Evolutionary conservation across 2,888 invertebrate genomes (phyloP), one percentile per base, ranked within the genome.

Genomic region (Brachyopa scutellaris): DNA sequence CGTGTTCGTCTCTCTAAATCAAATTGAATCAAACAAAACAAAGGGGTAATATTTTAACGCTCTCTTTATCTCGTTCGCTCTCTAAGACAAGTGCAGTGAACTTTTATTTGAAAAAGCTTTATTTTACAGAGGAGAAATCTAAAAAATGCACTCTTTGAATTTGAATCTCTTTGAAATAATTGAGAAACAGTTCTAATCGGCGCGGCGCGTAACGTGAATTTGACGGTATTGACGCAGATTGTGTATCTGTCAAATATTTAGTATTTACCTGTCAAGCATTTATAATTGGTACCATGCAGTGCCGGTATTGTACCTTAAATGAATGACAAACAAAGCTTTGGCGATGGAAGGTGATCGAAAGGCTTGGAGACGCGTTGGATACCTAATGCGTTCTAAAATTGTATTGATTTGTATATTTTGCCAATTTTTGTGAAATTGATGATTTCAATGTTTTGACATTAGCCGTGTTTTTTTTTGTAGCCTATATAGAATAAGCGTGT

Each of bases 201-300:
- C 67, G 45, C 5, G 36, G 42, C 49, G 31, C 38, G 4, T 31
- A 31, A 45, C 57, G 36, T 36, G 55, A 57, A 29, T 61, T 33
- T n/a, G n/a, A n/a, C n/a, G n/a, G n/a, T n/a, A n/a, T n/a, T n/a
- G n/a, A n/a, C n/a, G n/a, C n/a, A n/a, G n/a, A n/a, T n/a, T n/a
- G n/a, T n/a, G n/a, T n/a, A n/a, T n/a, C n/a, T n/a, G n/a, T n/a
- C n/a, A n/a, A n/a, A n/a, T n/a, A n/a, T 57, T 38, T 64, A n/a
- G n/a, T n/a, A 45, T 74, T 69, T 69, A 69, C 47, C 62, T 62
- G 67, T 74, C 74, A 74, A 59, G 45, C 29, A n/a, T n/a, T n/a
- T n/a, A n/a, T n/a, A 64, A 70, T 64, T 66, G 64, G 82, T 82
- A 82, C 82, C 82, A 82, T 82, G 76, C 70, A 77, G 82, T 82